These are phyloP conservation scores for Crossaster papposus DNA, from an alignment of 53 echinoderm and acorn worm genomes.

Conservation along the genomic window DNA sequence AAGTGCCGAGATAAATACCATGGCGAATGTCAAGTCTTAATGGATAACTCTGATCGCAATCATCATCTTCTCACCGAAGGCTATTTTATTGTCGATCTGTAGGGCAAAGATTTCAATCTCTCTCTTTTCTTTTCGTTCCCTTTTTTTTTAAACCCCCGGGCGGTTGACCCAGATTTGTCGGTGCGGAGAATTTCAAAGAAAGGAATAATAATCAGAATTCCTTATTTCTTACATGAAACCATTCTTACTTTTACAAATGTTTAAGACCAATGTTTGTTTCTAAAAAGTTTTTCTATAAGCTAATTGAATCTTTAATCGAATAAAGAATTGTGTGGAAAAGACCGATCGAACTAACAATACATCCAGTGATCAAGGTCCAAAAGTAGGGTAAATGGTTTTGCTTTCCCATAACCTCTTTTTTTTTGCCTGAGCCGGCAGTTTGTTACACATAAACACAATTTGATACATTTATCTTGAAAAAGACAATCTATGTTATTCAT, in stretches of 20 bases:
- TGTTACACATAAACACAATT: background rate
- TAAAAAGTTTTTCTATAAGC: too few species aligned
- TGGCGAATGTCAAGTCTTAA: slow-evolving; percentile 24
- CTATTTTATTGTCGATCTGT: slow-evolving; percentile 16
- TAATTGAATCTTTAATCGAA: too few species aligned
- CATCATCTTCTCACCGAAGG: background rate
- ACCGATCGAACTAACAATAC: too few species aligned
- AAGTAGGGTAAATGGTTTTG: too few species aligned
- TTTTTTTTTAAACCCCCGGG: background rate
- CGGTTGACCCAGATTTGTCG: slow-evolving; percentile 41
- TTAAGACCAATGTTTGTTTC: too few species aligned
- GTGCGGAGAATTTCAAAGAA: background rate
- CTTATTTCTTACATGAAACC: background rate
- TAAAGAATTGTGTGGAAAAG: too few species aligned
- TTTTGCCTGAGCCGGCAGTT: background rate
- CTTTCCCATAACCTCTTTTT: background rate
- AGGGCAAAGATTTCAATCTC: slow-evolving; percentile 48
- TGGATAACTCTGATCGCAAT: slow-evolving; percentile 21
- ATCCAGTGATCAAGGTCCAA: too few species aligned
- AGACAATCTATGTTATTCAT: too few species aligned
- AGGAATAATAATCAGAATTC: slow-evolving; percentile 40
- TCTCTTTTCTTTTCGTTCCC: background rate
- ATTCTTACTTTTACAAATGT: too few species aligned
- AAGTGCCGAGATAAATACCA: background rate
- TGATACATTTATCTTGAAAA: background rate